Evolutionary conservation across 2,888 invertebrate genomes (phyloP), one percentile per base, ranked within the genome.

Genomic region (Seira ritae): DNA sequence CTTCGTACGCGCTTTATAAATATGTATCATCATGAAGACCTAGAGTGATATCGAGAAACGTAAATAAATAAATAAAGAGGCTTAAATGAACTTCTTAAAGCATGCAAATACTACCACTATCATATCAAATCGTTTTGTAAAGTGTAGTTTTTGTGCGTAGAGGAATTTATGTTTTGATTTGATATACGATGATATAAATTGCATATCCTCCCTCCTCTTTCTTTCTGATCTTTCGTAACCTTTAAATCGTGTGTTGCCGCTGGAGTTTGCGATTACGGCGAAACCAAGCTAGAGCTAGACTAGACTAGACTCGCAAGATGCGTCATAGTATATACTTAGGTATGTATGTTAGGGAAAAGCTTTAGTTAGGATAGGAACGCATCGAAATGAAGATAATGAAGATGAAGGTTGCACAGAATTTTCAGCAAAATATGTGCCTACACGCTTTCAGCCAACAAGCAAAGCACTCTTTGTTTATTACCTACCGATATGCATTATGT

Each of bases 21-120:
- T n/a, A n/a, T n/a, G n/a, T n/a, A n/a, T n/a, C n/a, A 42, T 42
- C 6, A 55, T 55, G 3, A 55, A 12, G 55, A 12, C 55, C 31
- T 8, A 42, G 42, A 42, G 42, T 12, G 12, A 55, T 55, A 55
- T 55, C 55, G 55, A 55, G 17, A 8, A 55, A 55, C n/a, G 55
- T 55, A 55, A 55, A 55, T 55, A 55, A 55, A 55, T 55, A 55
- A 55, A 55, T 1, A 55, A 55, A 55, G n/a, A 31, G 31, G 8
- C 31, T 31, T 31, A 31, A 31, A 31, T 31, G 31, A 31, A 31
- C 31, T 31, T 8, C 31, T 31, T 31, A 2, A 31, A 8, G 31
- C 8, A 31, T 2, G 31, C 8, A 31, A 31, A 31, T 31, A 31
- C 31, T n/a, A n/a, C n/a, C n/a, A n/a, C n/a, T n/a, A n/a, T n/a